A percentile compares a stretch with the other conserved stretches of the same genome.
Evolutionary conservation across 1,140 invertebrate genomes (phyloP).

Genomic region (Zaprionus inermis): DNA sequence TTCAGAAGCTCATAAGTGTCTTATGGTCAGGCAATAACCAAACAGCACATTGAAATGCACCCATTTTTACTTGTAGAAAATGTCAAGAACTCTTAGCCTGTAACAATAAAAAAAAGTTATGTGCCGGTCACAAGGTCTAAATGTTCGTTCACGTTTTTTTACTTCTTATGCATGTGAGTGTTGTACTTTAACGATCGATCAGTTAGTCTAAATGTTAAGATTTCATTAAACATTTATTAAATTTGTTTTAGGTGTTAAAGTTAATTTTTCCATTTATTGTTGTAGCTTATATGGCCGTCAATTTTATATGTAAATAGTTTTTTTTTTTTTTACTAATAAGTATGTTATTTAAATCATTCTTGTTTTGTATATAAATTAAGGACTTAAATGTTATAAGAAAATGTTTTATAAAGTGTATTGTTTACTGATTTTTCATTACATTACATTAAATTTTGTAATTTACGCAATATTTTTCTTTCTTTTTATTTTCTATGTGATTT

Average conservation of each 20-base stretch:
- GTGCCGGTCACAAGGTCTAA: slow-evolving; percentile 35
- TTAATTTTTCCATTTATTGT: slow-evolving; percentile 74
- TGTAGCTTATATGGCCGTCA: slow-evolving; percentile 80
- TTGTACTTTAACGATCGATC: slow-evolving; percentile 66
- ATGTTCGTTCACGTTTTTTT: slow-evolving; percentile 34
- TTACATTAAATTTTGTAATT: slow-evolving; percentile 58
- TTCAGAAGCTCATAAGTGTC: slow-evolving; percentile 32
- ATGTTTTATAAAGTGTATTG: slow-evolving; percentile 75
- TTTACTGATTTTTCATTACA: slow-evolving; percentile 54
- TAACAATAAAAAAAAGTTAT: slow-evolving; percentile 49
- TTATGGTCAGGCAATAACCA: slow-evolving; percentile 34
- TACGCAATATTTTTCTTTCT: slow-evolving; percentile 35
- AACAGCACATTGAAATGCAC: slow-evolving; percentile 28
- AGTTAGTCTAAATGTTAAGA: slow-evolving; percentile 76
- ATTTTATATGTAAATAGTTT: slow-evolving; percentile 79
- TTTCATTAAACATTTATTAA: slow-evolving; percentile 80
- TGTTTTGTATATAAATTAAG: slow-evolving; percentile 80
- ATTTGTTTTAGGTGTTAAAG: slow-evolving; percentile 75
- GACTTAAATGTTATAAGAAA: slow-evolving; percentile 80
- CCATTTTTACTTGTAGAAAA: slow-evolving; percentile 17
- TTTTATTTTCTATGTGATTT: slow-evolving; percentile 42
- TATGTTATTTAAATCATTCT: slow-evolving; percentile 81
- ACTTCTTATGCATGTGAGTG: slow-evolving; percentile 46
- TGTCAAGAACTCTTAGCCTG: slow-evolving; percentile 26
- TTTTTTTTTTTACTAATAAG: slow-evolving; percentile 71